Conservation (phyloP, 1,140 invertebrate genomes). For the Anagrus nilaparvatae region DNA sequence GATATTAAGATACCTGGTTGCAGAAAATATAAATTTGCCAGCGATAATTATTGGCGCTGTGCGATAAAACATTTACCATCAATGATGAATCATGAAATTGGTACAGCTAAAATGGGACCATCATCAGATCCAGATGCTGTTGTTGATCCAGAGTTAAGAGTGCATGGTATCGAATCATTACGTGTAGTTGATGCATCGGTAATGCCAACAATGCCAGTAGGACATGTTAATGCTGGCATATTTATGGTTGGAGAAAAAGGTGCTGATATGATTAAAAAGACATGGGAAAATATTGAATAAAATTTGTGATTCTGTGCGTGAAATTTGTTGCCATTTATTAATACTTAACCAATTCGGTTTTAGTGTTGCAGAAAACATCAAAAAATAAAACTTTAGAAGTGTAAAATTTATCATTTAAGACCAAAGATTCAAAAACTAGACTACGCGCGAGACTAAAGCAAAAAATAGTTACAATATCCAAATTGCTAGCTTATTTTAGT, state of each 20-base stretch:
- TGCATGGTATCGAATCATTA: conserved; percentile 57
- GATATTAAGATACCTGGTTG: conserved; percentile 50
- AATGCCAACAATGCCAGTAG: conserved; percentile 60
- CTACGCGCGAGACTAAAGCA: no score
- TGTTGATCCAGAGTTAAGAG: conserved; percentile 59
- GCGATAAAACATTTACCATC: conserved; percentile 50
- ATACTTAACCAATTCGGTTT: no score
- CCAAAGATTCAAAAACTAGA: no score
- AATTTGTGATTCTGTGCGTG: no score
- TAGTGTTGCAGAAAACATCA: no score
- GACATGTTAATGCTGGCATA: conserved; percentile 62
- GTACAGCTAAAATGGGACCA: conserved; percentile 70
- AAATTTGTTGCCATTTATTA: no score
- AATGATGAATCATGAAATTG: conserved; percentile 59
- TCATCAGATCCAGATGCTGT: conserved; percentile 53
- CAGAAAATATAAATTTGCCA: conserved; percentile 40
- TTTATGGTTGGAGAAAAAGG: conserved; percentile 83
- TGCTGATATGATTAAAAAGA: conserved; percentile 62
- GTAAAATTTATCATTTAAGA: no score
- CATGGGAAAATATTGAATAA: conserved; percentile 20
- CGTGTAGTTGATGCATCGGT: conserved; percentile 68
- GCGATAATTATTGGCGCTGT: conserved; percentile 65
- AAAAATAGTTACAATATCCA: no score
- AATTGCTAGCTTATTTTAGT: no score
- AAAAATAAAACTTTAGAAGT: no score